Percentiles rank a stretch among this genome's conserved stretches.
These are phyloP conservation scores for Nothocercus nigrocapillus DNA, from an alignment of 2,113 vertebrate species.

Conservation along the genomic window DNA sequence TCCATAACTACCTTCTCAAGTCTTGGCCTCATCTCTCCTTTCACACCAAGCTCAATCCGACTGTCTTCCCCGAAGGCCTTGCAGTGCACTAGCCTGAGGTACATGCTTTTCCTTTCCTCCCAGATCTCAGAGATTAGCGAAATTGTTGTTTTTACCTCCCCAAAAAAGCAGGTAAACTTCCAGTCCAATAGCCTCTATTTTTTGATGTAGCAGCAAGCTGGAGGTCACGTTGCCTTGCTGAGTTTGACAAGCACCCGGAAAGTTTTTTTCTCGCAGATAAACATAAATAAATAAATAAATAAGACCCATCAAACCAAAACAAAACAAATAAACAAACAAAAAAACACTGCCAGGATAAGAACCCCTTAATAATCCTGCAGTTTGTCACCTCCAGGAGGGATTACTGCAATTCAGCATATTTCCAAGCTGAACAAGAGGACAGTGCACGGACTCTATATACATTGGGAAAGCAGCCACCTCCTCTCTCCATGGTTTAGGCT, in stretches of 20 bases:
- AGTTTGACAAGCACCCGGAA: not conserved
- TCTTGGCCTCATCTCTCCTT: not conserved
- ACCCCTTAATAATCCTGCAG: not conserved
- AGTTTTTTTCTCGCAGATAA: not conserved
- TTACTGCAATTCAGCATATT: not conserved
- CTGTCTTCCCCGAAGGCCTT: not conserved
- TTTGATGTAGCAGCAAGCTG: not conserved
- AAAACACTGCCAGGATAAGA: not conserved
- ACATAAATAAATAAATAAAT: too few species aligned
- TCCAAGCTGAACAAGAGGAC: not conserved
- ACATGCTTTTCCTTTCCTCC: not conserved
- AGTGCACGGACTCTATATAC: not conserved
- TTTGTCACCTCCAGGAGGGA: not conserved
- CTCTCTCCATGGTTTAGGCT: not conserved
- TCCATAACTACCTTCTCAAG: not conserved
- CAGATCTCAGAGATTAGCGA: not conserved
- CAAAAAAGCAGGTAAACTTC: not conserved
- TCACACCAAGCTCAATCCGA: not conserved
- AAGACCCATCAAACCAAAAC: too few species aligned
- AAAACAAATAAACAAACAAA: not conserved
- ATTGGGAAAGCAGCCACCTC: not conserved
- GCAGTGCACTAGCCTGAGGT: not conserved
- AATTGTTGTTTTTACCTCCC: not conserved
- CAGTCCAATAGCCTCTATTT: not conserved
- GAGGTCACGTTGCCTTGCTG: not conserved